A percentile compares a stretch with the other conserved stretches of the same genome.
These are phyloP conservation scores for Geothlypis trichas DNA, from an alignment of 2,113 vertebrate species.

Conservation along the genomic window DNA sequence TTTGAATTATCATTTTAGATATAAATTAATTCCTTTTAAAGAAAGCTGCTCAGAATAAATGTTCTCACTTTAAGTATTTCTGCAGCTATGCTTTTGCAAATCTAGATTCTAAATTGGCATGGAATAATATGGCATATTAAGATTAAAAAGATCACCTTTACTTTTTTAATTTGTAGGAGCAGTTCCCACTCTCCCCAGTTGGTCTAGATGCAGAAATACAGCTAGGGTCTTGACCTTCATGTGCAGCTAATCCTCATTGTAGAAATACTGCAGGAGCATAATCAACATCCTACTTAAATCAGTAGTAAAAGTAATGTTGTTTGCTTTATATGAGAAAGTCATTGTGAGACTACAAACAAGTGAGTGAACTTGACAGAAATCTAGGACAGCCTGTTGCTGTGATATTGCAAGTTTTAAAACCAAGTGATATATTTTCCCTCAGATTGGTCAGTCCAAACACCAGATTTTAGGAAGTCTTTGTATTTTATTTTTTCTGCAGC, in stretches of 20 bases:
- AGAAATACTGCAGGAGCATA: neutral
- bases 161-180: neutral
- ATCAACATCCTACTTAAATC: neutral
- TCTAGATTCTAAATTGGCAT: neutral
- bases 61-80: neutral
- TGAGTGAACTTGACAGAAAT: constrained; percentile 7
- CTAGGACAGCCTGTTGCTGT: neutral
- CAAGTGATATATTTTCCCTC: constrained; percentile 45
- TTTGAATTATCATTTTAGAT: neutral
- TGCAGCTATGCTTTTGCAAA: neutral
- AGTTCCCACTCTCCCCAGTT: neutral
- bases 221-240: neutral
- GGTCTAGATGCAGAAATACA: neutral
- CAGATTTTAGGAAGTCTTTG: constrained; percentile 55
- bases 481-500: constrained; percentile 45
- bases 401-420: constrained; percentile 8
- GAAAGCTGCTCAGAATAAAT: neutral
- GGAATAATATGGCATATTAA: neutral
- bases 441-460: constrained; percentile 26
- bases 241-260: neutral
- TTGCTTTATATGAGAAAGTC: constrained; percentile 9
- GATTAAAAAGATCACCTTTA: neutral
- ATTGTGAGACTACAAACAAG: constrained; percentile 11
- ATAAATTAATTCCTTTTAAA: neutral
- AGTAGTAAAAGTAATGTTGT: constrained; percentile 6